Percentiles rank a stretch among this genome's conserved stretches.
phyloP scores from a whole-genome alignment of 2,113 vertebrate genomes.

The zebrafish (Danio rerio) region DNA sequence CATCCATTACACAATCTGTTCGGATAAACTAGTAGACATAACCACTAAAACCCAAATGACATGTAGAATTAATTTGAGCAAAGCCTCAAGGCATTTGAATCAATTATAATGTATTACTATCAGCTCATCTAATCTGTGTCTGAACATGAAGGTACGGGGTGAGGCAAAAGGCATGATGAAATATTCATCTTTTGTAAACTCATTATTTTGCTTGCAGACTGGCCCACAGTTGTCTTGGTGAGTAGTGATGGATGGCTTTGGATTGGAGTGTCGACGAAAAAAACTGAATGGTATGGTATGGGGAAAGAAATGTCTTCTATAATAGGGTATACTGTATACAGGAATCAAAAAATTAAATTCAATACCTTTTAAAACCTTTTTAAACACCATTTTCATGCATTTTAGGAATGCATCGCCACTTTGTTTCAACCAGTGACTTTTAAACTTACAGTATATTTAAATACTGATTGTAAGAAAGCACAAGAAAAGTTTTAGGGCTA shows the following conservation, averaged over 20 bases:
- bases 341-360: too few relatives aligned
- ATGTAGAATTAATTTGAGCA: slow-evolving; percentile 6
- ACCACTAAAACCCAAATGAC: slow-evolving; percentile 9
- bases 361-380: too few relatives aligned
- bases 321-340: not conserved
- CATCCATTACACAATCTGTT: not conserved
- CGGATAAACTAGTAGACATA: not conserved
- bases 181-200: slow-evolving; percentile 72
- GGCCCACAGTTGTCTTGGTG: slow-evolving; percentile 61
- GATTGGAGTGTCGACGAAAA: slow-evolving; percentile 50
- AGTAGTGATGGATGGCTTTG: slow-evolving; percentile 71
- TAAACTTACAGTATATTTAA: too few relatives aligned
- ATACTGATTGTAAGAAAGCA: too few relatives aligned
- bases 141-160: slow-evolving; percentile 57
- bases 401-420: too few relatives aligned
- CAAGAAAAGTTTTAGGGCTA: too few relatives aligned
- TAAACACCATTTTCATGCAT: too few relatives aligned
- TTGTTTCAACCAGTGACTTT: too few relatives aligned
- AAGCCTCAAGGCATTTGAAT: slow-evolving; percentile 15
- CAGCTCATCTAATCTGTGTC: slow-evolving; percentile 49
- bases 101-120: slow-evolving; percentile 39
- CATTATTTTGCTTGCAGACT: slow-evolving; percentile 68
- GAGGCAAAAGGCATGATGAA: slow-evolving; percentile 59
- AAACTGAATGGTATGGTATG: slow-evolving; percentile 53
- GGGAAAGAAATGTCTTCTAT: slow-evolving; percentile 16